These are phyloP conservation scores for Leistus spinibarbis DNA, from an alignment of 2,888 invertebrate species.

Conservation along the genomic window DNA sequence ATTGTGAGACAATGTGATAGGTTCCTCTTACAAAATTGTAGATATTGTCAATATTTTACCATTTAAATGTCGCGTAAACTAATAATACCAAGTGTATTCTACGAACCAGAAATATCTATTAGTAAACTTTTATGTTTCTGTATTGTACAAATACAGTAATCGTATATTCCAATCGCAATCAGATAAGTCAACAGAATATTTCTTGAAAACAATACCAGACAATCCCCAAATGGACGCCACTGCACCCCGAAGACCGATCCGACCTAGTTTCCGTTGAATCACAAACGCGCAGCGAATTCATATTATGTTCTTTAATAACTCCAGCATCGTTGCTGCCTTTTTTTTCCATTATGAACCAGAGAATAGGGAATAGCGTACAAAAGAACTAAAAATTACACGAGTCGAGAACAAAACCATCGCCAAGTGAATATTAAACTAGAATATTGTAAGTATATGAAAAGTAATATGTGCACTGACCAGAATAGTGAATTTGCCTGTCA, in stretches of 20 bases:
- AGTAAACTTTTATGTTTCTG: no score
- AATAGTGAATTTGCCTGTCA: constrained; percentile 95
- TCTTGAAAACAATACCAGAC: background rate
- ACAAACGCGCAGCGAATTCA: background rate
- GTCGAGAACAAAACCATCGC: background rate
- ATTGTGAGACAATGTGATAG: no score
- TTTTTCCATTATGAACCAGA: background rate
- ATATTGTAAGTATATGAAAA: background rate
- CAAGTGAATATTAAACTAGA: background rate
- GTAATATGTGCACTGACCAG: constrained; percentile 73
- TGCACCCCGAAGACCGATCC: background rate
- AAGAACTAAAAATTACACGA: background rate
- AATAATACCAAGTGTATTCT: no score
- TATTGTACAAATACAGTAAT: background rate
- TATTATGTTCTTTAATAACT: background rate
- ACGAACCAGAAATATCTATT: no score
- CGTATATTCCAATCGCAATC: background rate
- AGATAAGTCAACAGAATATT: background rate
- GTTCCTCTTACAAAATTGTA: no score
- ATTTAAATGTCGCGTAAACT: no score
- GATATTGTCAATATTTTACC: no score
- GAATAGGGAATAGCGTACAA: background rate
- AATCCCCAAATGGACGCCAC: background rate
- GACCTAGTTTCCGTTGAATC: background rate
- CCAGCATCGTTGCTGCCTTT: background rate